Conservation (phyloP, 2,113 vertebrate species). For the Melanostigma gelatinosum region DNA sequence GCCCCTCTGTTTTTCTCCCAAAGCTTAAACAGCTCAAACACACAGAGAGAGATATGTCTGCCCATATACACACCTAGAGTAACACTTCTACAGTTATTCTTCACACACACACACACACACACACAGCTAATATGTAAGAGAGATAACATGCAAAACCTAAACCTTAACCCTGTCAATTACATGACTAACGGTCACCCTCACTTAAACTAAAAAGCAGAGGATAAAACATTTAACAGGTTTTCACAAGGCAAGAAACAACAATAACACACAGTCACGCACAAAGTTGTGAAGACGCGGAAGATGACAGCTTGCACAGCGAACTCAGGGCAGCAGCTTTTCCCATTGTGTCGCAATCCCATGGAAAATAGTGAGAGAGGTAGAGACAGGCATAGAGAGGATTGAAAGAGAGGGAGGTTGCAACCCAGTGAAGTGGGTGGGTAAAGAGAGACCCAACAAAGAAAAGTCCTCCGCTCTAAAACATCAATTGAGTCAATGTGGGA, state of each 20-base stretch:
- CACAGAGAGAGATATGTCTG: not conserved
- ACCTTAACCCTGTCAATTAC: not conserved
- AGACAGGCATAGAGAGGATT: slow-evolving; percentile 15
- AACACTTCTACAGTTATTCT: not conserved
- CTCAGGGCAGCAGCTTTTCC: slow-evolving; percentile 55
- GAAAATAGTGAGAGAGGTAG: slow-evolving; percentile 42
- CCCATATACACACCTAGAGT: not conserved
- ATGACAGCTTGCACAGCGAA: slow-evolving; percentile 56
- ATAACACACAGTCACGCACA: slow-evolving; percentile 1
- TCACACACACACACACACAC: not conserved
- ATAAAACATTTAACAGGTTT: not conserved
- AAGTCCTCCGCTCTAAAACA: slow-evolving; percentile 20
- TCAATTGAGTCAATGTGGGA: slow-evolving; percentile 36
- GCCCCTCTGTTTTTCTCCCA: slow-evolving; percentile 20
- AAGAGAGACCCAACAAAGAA: slow-evolving; percentile 12
- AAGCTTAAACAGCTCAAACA: slow-evolving; percentile 18
- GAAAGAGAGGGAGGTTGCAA: slow-evolving; percentile 18
- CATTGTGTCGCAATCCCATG: slow-evolving; percentile 48
- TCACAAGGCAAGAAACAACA: not conserved
- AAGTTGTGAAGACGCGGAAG: slow-evolving; percentile 11
- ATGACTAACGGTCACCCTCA: not conserved
- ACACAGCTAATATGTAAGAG: not conserved
- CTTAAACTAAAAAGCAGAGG: not conserved
- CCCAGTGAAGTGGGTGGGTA: slow-evolving; percentile 12
- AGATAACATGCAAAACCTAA: not conserved